Evolutionary conservation across 2,113 vertebrate genomes (phyloP).

Genomic region (Leptobrachium ailaonicum): DNA sequence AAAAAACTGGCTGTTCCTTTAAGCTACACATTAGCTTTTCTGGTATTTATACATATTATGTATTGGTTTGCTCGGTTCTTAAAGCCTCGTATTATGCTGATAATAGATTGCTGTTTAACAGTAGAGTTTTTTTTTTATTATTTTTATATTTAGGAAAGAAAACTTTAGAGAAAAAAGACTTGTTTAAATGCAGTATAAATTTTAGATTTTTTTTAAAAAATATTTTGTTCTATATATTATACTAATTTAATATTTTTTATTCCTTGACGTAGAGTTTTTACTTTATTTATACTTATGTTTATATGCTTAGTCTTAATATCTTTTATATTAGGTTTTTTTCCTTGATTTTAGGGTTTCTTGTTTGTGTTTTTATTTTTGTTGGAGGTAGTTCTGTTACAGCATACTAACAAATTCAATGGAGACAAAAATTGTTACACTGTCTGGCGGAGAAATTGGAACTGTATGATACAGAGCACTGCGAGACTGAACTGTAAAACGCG

Average conservation of each 20-base stretch:
- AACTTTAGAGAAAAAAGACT: no score
- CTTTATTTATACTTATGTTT: slow-evolving; percentile 19
- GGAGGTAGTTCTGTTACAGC: not conserved
- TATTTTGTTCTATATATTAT: slow-evolving; percentile 21
- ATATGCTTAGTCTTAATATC: not conserved
- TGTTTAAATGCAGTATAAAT: not conserved
- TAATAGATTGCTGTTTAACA: not conserved
- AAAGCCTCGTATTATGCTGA: not conserved
- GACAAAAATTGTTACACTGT: no score
- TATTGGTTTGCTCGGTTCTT: not conserved
- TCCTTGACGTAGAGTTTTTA: not conserved
- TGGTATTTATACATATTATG: not conserved
- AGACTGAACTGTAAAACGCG: no score
- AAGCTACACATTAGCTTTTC: not conserved
- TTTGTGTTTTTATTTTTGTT: not conserved
- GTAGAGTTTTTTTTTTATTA: not conserved
- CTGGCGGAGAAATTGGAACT: no score
- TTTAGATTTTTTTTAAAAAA: slow-evolving; percentile 6
- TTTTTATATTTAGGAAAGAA: not conserved
- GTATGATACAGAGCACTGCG: no score
- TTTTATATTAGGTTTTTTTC: not conserved
- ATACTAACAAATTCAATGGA: no score
- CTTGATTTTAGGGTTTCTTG: no score
- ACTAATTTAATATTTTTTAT: slow-evolving; percentile 40
- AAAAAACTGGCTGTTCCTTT: no score